Base-by-base conservation (phyloP, 2,888 invertebrate species). In the Eulithis prunata region DNA sequence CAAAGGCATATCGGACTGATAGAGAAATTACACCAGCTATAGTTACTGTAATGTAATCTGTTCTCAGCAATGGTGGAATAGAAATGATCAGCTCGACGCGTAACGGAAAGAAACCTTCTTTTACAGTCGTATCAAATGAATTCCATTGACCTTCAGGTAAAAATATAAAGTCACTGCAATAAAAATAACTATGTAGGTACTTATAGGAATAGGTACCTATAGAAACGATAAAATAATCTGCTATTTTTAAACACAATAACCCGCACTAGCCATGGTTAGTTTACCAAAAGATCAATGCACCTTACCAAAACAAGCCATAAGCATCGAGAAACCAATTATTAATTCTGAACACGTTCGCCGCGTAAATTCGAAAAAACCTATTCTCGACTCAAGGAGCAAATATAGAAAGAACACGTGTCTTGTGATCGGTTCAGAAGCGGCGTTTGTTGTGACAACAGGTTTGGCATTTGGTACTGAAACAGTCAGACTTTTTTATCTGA, bases 371-470 rank as follows among this genome's bases (percentile, higher is more conserved):
- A 68, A 78, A 76, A 75, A 74, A 69, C 62, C 71, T 71, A 79
- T 79, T 79, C 71, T 75, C 69, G 63, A 77, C 79, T 77, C 78
- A 79, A 78, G 72, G 74, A 75, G 74, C 69, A 74, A 73, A 78
- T 77, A 75, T 71, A 76, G 71, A 69, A 76, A 71, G 64, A 79
- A 83, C 82, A 81, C 79, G 81, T 79, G 80, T 81, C 68, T 60
- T 45, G 65, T 73, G 79, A 82, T 63, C 69, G 72, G 76, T 75
- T 81, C 79, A 79, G 49, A 64, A 70, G 71, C 70, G 77, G 84
- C 81, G 75, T 75, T 77, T 78, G 83, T 79, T 79, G 81, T 80
- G 73, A 63, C 73, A 81, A 86, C 86, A 81, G 80, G 85, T 86
- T 83, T 78, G 70, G 68, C 82, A 84, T 84, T 83, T 75, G 80